Percentiles rank a stretch among this genome's conserved stretches.
phyloP scores from a whole-genome alignment of 2,113 vertebrate species.

The Elephas maximus region DNA sequence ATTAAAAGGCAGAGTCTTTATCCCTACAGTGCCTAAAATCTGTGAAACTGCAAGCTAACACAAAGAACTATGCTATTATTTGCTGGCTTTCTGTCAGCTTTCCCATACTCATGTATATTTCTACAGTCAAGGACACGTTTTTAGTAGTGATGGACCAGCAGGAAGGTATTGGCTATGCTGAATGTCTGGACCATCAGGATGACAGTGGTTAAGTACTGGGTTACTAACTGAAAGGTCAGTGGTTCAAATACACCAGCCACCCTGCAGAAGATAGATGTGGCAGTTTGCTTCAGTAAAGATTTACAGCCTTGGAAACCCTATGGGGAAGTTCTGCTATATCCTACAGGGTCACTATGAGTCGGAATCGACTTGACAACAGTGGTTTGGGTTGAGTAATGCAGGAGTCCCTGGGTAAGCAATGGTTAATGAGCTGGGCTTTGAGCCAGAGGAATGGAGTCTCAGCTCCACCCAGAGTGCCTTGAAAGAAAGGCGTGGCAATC shows the following conservation, averaged over 20 bases:
- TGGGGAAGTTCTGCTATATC: no score
- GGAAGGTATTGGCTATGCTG: constrained; percentile 44
- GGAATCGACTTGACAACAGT: no score
- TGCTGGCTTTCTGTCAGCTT: constrained; percentile 68
- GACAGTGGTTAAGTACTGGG: no score
- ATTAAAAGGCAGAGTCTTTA: constrained; percentile 73
- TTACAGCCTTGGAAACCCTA: no score
- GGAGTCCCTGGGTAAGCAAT: neutral
- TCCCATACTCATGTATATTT: neutral
- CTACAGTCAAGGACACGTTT: neutral
- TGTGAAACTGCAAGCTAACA: constrained; percentile 62
- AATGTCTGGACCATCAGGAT: neutral
- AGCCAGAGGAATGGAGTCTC: neutral
- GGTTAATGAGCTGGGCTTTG: neutral
- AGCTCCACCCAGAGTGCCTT: neutral
- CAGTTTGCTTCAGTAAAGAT: no score
- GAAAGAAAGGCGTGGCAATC: neutral
- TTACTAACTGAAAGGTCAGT: no score
- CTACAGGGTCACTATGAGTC: no score
- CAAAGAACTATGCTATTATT: constrained; percentile 48
- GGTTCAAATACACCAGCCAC: no score
- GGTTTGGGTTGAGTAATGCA: neutral
- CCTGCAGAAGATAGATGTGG: no score
- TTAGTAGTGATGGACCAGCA: neutral
- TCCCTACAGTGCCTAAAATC: neutral